Base-by-base conservation (phyloP, 2,113 vertebrate species). In the Probosciger aterrimus region DNA sequence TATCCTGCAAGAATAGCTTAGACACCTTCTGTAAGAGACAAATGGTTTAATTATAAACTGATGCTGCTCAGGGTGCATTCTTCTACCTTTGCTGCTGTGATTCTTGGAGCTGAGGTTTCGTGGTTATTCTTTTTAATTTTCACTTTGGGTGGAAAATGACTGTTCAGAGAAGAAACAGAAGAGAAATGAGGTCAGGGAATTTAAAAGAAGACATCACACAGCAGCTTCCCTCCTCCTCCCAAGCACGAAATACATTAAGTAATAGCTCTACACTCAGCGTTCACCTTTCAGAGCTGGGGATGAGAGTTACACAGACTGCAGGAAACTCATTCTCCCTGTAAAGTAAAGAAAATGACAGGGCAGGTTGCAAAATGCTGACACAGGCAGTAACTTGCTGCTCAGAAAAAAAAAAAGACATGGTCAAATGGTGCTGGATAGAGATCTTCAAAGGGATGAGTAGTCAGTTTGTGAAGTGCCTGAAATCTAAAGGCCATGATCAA, bases 1-100 rank as follows among this genome's bases (percentile, higher is more conserved):
- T 24, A 55, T 67, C 22, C 14, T 81, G 41, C 53, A 71, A 73
- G 65, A 93, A 84, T 14, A 93, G 47, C 13, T 27, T 77, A 70
- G 55, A 52, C 76, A 84, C 18, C 39, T 81, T 90, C 86, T 44
- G 44, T 81, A 69, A 91, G 93, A 92, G 91, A 94, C 35, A 91
- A 93, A 91, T 82, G 9, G 50, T 80, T 89, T 94, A 76, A 95
- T 93, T 91, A 93, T 64, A 94, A 89, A 69, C 33, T 44, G 46
- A 35, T 67, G 43, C 55, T 89, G 44, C 55, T 82, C 60, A 62
- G 49, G 89, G 37, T 68, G 50, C 31, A 46, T 70, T 76, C 25
- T 87, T 14, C 81, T 65, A 1, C 80, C 57, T 55, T 82, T 77
- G 70, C 24, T 74, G 77, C 60, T 43, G 33, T 65, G 64, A 46